Base-by-base conservation (phyloP, 2,888 invertebrate genomes). In the Flabesymbios commensalis region DNA sequence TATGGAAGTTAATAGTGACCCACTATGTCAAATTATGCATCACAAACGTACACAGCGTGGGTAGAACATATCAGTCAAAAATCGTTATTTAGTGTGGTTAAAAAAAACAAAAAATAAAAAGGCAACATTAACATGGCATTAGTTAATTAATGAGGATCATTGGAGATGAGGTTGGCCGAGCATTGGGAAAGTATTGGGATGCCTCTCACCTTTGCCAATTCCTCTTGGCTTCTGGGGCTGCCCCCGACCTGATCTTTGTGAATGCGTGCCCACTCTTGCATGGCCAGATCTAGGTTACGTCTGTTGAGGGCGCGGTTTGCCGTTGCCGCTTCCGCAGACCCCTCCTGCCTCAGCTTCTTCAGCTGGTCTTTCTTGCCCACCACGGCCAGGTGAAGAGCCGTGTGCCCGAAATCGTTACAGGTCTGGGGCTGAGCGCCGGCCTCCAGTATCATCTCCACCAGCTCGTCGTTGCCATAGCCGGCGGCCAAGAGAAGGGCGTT, bases 321-420 rank as follows among this genome's bases (percentile, higher is more conserved):
- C n/a, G 33, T 57, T 26, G 36, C 59, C 14, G 64, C 60, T 29
- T 66, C 64, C 29, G 51, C 19, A 2, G 32, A 24, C 14, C 56
- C 59, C 56, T 32, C 56, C 14, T 39, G 17, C 31, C 45, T 60
- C 43, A 60, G 4, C 17, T 19, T 63, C 59, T 69, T 66, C 19
- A 70, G 31, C 58, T 67, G 66, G 14, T 68, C 68, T 42, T 62
- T 48, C 54, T 68, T 67, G 24, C 68, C 68, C 3, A 66, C 68
- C 19, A 71, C 69, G 3, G 68, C 64, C 39, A 71, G 61, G 53
- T 71, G 70, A 0, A 71, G 63, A 2, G 70, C 70, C 3, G 68
- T 69, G 57, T 71, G 71, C n/a, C 71, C 71, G 63, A 71, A 71
- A 61, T 71, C 71, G 33, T 71, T 71, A 53, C 51, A 42, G 17